phyloP scores from a whole-genome alignment of 2,888 invertebrate species.

The Eumacrocentrus americanus region DNA sequence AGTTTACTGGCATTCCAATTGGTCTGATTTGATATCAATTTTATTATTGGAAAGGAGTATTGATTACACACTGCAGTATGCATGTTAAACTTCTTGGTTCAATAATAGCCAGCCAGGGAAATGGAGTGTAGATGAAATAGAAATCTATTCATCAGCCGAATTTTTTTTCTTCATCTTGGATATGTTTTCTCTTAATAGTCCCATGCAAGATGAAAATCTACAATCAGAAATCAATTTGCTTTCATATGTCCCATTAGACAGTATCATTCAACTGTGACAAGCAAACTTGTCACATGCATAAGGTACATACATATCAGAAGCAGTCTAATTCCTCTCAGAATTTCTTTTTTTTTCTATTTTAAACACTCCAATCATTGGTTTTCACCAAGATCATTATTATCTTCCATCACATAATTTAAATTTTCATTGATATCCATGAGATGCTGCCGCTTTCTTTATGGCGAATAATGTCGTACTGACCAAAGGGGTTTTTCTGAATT shows the following conservation, averaged over 20 bases:
- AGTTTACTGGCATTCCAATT: not conserved
- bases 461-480: not conserved
- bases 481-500: constrained; percentile 44
- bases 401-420: not conserved
- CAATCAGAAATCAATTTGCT: too few species aligned
- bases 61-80: too few species aligned
- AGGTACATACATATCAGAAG: too few species aligned
- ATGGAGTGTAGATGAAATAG: not conserved
- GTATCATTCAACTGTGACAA: too few species aligned
- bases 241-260: too few species aligned
- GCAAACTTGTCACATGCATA: too few species aligned
- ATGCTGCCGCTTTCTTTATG: not conserved
- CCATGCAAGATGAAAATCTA: too few species aligned
- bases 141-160: not conserved
- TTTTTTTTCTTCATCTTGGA: too few species aligned
- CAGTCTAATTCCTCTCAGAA: not conserved
- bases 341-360: not conserved
- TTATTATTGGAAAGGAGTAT: not conserved
- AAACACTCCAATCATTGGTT: not conserved
- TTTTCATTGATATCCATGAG: not conserved
- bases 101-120: too few species aligned
- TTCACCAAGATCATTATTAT: not conserved
- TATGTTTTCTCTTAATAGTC: too few species aligned
- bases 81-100: too few species aligned
- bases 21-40: not conserved